These are phyloP conservation scores for Drosophila lacteicornis DNA, from an alignment of 1,140 invertebrate genomes.

Conservation along the genomic window DNA sequence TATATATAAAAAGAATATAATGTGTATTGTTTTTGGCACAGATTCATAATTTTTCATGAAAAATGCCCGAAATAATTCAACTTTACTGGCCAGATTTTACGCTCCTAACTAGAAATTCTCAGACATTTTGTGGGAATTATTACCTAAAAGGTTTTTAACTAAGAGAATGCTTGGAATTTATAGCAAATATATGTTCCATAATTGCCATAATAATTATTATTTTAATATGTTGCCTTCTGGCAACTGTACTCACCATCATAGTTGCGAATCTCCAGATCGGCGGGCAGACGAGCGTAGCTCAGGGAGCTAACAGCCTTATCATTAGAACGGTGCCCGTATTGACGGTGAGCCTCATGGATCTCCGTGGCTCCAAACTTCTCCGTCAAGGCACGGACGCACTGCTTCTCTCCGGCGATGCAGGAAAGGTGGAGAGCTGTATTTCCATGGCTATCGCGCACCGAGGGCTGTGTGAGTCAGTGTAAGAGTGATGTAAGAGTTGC, in stretches of 20 bases:
- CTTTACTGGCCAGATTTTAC: conserved; percentile 2
- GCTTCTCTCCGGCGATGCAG: conserved; percentile 87
- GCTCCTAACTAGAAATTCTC: conserved; percentile 1
- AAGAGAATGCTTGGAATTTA: background rate
- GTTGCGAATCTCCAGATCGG: conserved; percentile 90
- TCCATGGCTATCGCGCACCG: conserved; percentile 87
- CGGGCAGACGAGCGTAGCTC: conserved; percentile 85
- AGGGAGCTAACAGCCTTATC: conserved; percentile 77
- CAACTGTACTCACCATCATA: conserved; percentile 89
- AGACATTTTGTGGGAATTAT: background rate
- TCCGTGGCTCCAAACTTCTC: conserved; percentile 87
- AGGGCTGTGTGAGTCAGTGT: conserved; percentile 75
- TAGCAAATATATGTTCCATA: too few relatives aligned
- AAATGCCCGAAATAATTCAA: conserved; percentile 31
- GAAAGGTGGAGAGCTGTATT: conserved; percentile 91
- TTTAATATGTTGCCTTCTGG: too few relatives aligned
- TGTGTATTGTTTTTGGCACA: conserved; percentile 45
- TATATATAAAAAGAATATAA: conserved; percentile 39
- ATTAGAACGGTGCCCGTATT: conserved; percentile 77
- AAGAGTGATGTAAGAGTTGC: background rate
- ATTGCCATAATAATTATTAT: too few relatives aligned
- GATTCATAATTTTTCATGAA: conserved; percentile 36
- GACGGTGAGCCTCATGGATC: conserved; percentile 84
- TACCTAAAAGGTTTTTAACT: background rate
- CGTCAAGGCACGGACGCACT: conserved; percentile 88